Base-by-base conservation (phyloP, 2,888 invertebrate genomes). In the Scaptomyza caliginosa region DNA sequence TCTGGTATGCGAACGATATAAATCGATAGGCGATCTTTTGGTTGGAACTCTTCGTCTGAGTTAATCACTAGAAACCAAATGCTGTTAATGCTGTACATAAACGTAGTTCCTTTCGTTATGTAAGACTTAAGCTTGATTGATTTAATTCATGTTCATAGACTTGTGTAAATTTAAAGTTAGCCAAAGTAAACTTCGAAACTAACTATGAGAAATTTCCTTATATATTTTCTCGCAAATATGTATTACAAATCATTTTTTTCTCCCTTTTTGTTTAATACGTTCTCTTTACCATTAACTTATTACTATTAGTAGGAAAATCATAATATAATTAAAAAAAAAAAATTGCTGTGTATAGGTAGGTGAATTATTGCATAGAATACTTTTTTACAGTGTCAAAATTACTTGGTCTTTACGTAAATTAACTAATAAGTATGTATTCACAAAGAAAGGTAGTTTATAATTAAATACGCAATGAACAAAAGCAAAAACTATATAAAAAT, bases 1-100 rank as follows among this genome's bases (percentile, higher is more conserved):
- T 82, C 90, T 36, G 85, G 87, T 30, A 77, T 91, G 67, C 81
- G 90, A 69, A 90, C 89, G 26, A 89, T 89, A 66, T 90, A 89
- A 64, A 42, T 3, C 21, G n/a, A n/a, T n/a, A 28, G 8, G 34
- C 24, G n/a, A 40, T 19, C 30, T 24, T 38, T 58, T 34, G 46
- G 28, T 42, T 39, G 13, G 38, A 34, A 50, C 59, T 43, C 28
- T 55, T 58, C n/a, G n/a, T n/a, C 59, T 48, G 54, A 62, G 59
- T 26, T 8, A 13, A 39, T 16, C 19, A 39, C 4, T 19, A 26
- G 23, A 7, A 46, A 30, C 30, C 26, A 28, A 63, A 63, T 48
- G 42, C 49, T 43, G 45, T 59, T 48, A 51, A 52, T 71, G 55
- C 19, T 4, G 17, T 45, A 43, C 26, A 26, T 58, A 72, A 80